A percentile compares a stretch with the other conserved stretches of the same genome.
These are phyloP conservation scores for Molorchus minor DNA, from an alignment of 2,888 invertebrate species.

Conservation along the genomic window DNA sequence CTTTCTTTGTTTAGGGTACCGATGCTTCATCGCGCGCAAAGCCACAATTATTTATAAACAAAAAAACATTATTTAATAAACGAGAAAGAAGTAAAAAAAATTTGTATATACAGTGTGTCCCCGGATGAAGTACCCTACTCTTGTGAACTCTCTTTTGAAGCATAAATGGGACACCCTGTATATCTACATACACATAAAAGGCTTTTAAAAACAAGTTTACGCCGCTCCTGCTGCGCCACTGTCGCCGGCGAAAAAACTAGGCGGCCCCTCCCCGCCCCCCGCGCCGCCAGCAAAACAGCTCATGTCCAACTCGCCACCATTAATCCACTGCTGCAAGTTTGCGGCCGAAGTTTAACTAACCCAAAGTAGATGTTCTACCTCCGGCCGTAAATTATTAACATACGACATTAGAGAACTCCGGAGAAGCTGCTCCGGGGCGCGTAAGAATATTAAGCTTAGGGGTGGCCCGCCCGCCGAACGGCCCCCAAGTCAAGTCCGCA, in stretches of 20 bases:
- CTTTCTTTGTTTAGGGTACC: too few species aligned
- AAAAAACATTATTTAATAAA: too few species aligned
- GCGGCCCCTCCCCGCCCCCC: not conserved
- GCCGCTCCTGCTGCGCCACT: not conserved
- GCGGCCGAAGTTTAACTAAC: conserved; percentile 17
- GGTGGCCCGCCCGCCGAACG: conserved; percentile 30
- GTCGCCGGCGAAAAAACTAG: too few species aligned
- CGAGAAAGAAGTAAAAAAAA: not conserved
- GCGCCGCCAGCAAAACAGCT: too few species aligned
- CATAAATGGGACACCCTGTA: not conserved
- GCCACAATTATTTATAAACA: too few species aligned
- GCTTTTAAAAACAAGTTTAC: not conserved
- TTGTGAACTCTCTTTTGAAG: not conserved
- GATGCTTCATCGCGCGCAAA: too few species aligned
- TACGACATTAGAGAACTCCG: conserved; percentile 28
- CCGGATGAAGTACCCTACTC: not conserved
- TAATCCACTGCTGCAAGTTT: not conserved
- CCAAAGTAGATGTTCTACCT: conserved; percentile 21
- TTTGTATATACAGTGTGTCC: not conserved
- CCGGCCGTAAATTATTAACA: conserved; percentile 40
- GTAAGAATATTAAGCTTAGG: conserved; percentile 41
- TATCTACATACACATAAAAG: not conserved
- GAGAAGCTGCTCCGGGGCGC: conserved; percentile 16
- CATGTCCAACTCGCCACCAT: not conserved
- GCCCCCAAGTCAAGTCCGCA: conserved; percentile 47